Evolutionary conservation across 2,888 invertebrate genomes (phyloP), one percentile per base, ranked within the genome.

Genomic region (Dicyrtomina minuta): DNA sequence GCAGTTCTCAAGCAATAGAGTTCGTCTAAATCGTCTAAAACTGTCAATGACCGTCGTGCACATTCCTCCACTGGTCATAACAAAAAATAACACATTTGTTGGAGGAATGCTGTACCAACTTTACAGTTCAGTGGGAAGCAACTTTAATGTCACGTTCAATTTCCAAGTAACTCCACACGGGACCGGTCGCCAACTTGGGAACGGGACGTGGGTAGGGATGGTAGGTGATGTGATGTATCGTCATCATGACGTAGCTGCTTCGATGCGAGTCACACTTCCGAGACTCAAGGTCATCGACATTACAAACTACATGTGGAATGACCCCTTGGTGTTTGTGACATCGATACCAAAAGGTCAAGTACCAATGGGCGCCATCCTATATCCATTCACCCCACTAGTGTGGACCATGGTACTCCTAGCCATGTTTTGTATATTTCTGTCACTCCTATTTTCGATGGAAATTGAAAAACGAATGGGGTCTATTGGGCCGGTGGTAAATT

Each of bases 121-220:
- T 44, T 61, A 61, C 46, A 22, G 1, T 4, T 26, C 58, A 6
- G 39, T 39, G 2, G 58, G 39, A 15, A n/a, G 15, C 1, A 33
- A 58, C 20, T 58, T 58, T 17, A 58, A 58, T n/a, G 33, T 58
- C 33, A 58, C 58, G 4, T 33, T 33, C 39, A 17, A 58, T 2
- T 10, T 39, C 8, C 17, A 17, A n/a, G n/a, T n/a, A n/a, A n/a
- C n/a, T n/a, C n/a, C n/a, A n/a, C n/a, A n/a, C n/a, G n/a, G n/a
- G n/a, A n/a, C n/a, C n/a, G n/a, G n/a, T n/a, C 22, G 61, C 1
- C 39, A 43, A 15, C 26, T 72, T 2, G 24, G 49, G 17, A 73
- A 73, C 49, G 70, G 70, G n/a, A 67, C 58, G 2, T 73, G 71
- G 71, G 67, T 66, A 4, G 70, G 73, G 6, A 33, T 49, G n/a